Evolutionary conservation across 2,888 invertebrate genomes (phyloP), one percentile per base, ranked within the genome.

Genomic region (Halocaridina rubra): DNA sequence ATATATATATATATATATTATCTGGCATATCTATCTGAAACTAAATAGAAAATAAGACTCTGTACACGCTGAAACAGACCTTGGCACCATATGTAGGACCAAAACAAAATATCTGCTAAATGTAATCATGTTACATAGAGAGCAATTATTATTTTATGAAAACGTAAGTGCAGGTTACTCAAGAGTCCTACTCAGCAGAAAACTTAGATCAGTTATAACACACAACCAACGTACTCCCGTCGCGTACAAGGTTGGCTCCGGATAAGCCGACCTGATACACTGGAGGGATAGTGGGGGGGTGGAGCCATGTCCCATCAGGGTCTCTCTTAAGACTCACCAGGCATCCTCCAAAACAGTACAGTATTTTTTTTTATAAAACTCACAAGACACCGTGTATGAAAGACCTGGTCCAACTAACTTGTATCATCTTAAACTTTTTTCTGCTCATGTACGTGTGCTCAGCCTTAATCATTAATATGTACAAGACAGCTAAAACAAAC

Each of bases 321-420:
- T 22, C 30, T 61, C 59, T 76, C 76, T 59, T n/a, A 69, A 59
- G 61, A 30, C 61, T 77, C 76, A 61, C 76, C 76, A 77, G 59
- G 76, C 76, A 77, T 77, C 76, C 76, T 77, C 76, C 74, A n/a
- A 53, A 5, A n/a, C 53, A 77, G 33, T 74, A 74, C 46, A 46
- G n/a, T n/a, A n/a, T n/a, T n/a, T n/a, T n/a, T 59, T 61, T 77
- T 53, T 77, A 77, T 33, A 77, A 77, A 77, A 77, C 61, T 77
- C 76, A 76, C 81, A 82, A 82, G 81, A 82, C 81, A 82, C 81
- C 81, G 76, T 77, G 71, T 82, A 81, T 82, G 81, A 82, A 82
- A 82, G 81, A 76, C 81, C 81, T 77, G 81, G 39, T 82, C 81
- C 75, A 27, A 80, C 79, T 69, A 19, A 80, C 27, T 74, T 30